A percentile compares a stretch with the other conserved stretches of the same genome.
phyloP scores from a whole-genome alignment of 2,113 vertebrate genomes.

The Eretmodus cyanostictus region DNA sequence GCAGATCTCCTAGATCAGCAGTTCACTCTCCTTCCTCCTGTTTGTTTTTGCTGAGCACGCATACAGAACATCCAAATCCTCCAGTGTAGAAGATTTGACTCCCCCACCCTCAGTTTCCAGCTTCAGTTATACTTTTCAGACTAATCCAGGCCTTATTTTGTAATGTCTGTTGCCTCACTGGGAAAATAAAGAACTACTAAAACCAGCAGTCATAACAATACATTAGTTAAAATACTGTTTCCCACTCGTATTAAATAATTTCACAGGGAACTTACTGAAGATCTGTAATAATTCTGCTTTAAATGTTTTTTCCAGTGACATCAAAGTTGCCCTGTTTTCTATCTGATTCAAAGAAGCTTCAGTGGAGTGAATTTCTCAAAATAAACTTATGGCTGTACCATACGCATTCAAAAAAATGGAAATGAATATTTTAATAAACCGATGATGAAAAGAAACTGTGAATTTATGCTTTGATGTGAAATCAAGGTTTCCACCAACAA shows the following conservation, averaged over 20 bases:
- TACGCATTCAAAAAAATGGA: background rate
- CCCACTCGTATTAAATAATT: background rate
- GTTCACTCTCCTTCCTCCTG: background rate
- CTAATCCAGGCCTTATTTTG: background rate
- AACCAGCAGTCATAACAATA: background rate
- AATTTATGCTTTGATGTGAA: background rate
- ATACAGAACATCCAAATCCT: background rate
- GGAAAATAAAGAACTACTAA: background rate
- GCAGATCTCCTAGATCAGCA: conserved; percentile 34
- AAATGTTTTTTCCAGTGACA: background rate
- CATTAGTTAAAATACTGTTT: background rate
- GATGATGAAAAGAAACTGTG: background rate
- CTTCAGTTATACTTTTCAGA: background rate
- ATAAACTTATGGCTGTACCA: background rate
- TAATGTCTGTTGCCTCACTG: background rate
- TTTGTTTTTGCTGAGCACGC: conserved; percentile 23
- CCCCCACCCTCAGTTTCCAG: background rate
- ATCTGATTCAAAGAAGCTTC: background rate
- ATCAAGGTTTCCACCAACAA: background rate
- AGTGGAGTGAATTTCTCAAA: background rate
- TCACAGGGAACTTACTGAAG: background rate
- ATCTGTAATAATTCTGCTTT: background rate
- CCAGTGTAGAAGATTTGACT: background rate
- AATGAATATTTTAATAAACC: background rate
- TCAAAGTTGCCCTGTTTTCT: background rate